Evolutionary conservation across 2,113 vertebrate species (phyloP).

Genomic region (Todiramphus saurophagus): DNA sequence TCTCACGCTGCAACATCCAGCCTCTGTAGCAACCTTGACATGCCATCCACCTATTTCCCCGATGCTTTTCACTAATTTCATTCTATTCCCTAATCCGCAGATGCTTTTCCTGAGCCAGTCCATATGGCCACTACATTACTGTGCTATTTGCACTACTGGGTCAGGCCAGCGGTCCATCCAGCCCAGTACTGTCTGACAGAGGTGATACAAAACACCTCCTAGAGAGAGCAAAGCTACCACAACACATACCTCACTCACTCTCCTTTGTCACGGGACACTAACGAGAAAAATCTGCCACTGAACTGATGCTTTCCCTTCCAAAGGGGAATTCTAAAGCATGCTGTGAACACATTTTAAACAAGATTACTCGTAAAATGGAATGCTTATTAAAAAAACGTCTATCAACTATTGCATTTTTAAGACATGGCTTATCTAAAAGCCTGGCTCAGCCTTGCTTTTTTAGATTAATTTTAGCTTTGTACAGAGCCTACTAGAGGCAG

Average conservation of each 20-base stretch:
- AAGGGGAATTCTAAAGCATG: not conserved
- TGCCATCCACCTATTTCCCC: constrained; percentile 1
- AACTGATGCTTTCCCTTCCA: not conserved
- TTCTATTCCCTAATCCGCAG: constrained; percentile 4
- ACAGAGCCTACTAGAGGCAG: not conserved
- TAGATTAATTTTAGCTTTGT: not conserved
- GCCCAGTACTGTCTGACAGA: not conserved
- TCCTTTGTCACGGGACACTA: not conserved
- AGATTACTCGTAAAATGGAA: not conserved
- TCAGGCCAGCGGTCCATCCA: not conserved
- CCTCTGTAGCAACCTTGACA: constrained; percentile 13
- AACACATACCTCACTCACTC: not conserved
- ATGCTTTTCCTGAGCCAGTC: constrained; percentile 9
- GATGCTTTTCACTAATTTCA: constrained; percentile 33
- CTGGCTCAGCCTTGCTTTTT: not conserved
- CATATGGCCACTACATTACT: not conserved
- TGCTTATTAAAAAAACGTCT: not conserved
- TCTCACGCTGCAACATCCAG: not conserved
- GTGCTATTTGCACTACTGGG: not conserved
- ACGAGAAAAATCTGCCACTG: not conserved
- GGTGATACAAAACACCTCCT: not conserved
- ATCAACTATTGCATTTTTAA: not conserved
- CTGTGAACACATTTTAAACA: not conserved
- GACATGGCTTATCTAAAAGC: fast-evolving
- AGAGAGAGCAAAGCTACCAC: not conserved